Conservation (phyloP, 64 coral and sea anemone genomes). For the Montipora cactus region DNA sequence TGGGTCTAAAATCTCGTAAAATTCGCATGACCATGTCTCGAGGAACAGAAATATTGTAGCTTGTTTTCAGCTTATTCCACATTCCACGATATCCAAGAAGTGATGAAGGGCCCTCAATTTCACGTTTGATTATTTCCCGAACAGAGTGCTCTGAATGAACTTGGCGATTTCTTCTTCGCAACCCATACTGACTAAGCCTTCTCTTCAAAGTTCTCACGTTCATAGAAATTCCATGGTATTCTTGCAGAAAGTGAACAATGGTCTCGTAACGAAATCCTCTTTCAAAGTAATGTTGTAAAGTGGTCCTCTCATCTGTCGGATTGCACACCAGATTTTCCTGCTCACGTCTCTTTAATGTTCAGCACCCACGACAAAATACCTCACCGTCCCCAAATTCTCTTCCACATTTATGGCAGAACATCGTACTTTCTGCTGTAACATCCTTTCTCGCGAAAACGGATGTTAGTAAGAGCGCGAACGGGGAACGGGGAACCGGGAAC, state of each 20-base stretch:
- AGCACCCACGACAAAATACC: background rate
- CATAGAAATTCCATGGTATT: slow-evolving; percentile 69
- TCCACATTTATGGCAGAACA: slow-evolving; percentile 6
- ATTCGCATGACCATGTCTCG: slow-evolving; percentile 5
- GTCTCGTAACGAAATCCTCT: slow-evolving; percentile 69
- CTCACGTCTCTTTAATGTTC: background rate
- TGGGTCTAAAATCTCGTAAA: slow-evolving; percentile 54
- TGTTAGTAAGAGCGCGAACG: too few relatives aligned
- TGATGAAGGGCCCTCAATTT: slow-evolving; percentile 55
- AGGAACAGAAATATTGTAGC: too few relatives aligned
- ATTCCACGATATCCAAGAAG: slow-evolving; percentile 60
- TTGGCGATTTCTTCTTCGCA: slow-evolving; percentile 66
- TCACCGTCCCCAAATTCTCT: background rate
- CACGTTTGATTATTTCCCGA: slow-evolving; percentile 41
- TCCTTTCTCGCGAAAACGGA: too few relatives aligned
- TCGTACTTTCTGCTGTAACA: background rate
- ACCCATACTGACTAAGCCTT: slow-evolving; percentile 50
- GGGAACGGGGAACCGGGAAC: too few relatives aligned
- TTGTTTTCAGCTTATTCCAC: background rate
- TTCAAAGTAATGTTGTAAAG: slow-evolving; percentile 40
- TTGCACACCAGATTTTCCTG: background rate
- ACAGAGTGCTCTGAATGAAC: slow-evolving; percentile 44
- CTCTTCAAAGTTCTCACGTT: slow-evolving; percentile 72
- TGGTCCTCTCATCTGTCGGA: slow-evolving; percentile 40
- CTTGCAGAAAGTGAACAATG: slow-evolving; percentile 62